Conservation (phyloP, 92 coral and sea anemone genomes). For the Umimayanthus kanabou region DNA sequence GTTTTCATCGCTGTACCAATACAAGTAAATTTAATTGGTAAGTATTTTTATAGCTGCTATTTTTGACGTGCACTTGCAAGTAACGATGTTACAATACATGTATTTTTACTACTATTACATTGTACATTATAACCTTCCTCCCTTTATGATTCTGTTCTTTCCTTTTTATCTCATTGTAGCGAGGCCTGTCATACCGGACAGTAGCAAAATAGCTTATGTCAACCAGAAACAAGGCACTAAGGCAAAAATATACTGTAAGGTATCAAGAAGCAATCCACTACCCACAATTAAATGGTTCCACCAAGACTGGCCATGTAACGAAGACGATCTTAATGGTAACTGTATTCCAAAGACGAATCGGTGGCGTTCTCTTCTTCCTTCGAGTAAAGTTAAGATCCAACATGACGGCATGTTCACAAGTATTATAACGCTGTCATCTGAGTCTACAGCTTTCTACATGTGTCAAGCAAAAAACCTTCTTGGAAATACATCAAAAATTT, state of each 20-base stretch:
- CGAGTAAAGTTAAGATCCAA: not conserved
- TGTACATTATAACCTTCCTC: not conserved
- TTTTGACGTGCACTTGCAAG: not conserved
- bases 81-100: not conserved
- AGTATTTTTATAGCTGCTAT: no score
- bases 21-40: no score
- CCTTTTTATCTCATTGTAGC: not conserved
- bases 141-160: not conserved
- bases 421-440: not conserved
- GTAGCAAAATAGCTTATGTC: not conserved
- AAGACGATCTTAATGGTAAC: not conserved
- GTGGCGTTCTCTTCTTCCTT: constrained; percentile 34
- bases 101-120: not conserved
- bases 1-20: no score
- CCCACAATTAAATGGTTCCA: constrained; percentile 55
- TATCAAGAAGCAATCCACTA: constrained; percentile 18
- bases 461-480: constrained; percentile 65
- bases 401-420: not conserved
- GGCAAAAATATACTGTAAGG: constrained; percentile 18
- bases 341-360: constrained; percentile 31
- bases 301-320: constrained; percentile 17
- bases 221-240: not conserved
- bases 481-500: constrained; percentile 50
- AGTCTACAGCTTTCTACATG: constrained; percentile 48
- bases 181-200: constrained; percentile 1